Evolutionary conservation across 2,113 vertebrate genomes (phyloP), one percentile per base, ranked within the genome.

Genomic region (Pseudopodoces humilis): DNA sequence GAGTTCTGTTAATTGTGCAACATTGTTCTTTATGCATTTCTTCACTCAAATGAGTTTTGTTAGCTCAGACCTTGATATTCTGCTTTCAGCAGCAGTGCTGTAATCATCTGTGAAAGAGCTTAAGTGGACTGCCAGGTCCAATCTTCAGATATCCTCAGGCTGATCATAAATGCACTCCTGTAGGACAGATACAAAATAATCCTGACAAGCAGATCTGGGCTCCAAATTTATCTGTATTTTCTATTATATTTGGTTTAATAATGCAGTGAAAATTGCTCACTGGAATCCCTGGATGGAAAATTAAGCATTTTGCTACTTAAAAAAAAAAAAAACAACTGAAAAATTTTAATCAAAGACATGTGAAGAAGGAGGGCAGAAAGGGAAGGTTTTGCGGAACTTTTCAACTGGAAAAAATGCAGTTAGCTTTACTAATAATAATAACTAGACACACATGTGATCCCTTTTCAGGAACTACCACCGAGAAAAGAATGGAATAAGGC

Each of bases 51-150:
- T 39, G 60, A 52, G 14, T 84, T 86, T 60, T 84, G 56, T 62
- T 91, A 82, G 72, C 52, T 92, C 47, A 86, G 74, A 56, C 44
- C 31, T 75, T 50, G 15, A 41, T 25, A 30, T 37, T 17, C 33
- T 82, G 65, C 88, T 91, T 75, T 92, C 80, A 75, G 89, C 30
- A 82, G 65, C 49, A 20, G 37, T n/a, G 14, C 37, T 1, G 9
- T 52, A 86, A 92, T 92, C 72, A 49, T 75, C 86, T 79, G 77
- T 92, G 77, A 81, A 94, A 91, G 24, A 86, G 44, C 47, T 92
- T 41, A 92, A 91, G 72, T 52, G 80, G 65, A 53, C 80, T 1
- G 4, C 62, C 56, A 76, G 47, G 28, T 75, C 52, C 88, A 86
- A 30, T 81, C 60, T 86, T 75, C 68, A 84, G 68, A 39, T 60